Base-by-base conservation (phyloP, 2,888 invertebrate genomes). In the Eurytoma adleriae region DNA sequence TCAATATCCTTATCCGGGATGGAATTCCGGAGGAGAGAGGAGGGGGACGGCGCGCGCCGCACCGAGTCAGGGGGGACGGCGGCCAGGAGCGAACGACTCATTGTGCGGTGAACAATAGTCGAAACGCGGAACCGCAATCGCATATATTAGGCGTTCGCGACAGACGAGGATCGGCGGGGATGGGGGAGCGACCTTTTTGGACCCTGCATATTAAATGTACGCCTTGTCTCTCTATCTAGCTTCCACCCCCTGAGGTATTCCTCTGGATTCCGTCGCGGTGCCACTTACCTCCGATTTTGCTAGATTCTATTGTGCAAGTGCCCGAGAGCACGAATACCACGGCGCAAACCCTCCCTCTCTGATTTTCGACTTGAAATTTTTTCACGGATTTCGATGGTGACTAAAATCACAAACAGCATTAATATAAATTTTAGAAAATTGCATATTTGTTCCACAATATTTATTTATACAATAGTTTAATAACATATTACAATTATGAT, bases 141-240 rank as follows among this genome's bases (percentile, higher is more conserved):
- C 86, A 88, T 88, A 88, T 87, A 88, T 88, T 88, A 87, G 84
- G 84, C 77, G 83, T 83, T 76, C 72, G 27, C 57, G 54, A 71
- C 68, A 48, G 78, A 68, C 72, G 67, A 62, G 72, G 50, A 27
- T 18, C 71, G 81, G 81, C 54, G 75, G 40, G 81, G 80, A 78
- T 79, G 76, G 61, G 79, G 79, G 75, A 81, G 68, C 40, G 73
- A 78, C 80, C 81, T 83, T 81, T 84, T 83, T 70, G 83, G 78
- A 56, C 85, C 84, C 79, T 84, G 87, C 86, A 87, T 87, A 87
- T 88, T 88, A 88, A 87, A 86, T 84, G 85, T 84, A 85, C 83
- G 82, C 83, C 83, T 83, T 78, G 81, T 56, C 20, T 30, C 69
- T 69, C 69, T 56, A 12, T 69, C 69, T 69, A 48, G 56, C 40